These are phyloP conservation scores for Falcunculus frontatus DNA, from an alignment of 2,113 vertebrate genomes.

Conservation along the genomic window DNA sequence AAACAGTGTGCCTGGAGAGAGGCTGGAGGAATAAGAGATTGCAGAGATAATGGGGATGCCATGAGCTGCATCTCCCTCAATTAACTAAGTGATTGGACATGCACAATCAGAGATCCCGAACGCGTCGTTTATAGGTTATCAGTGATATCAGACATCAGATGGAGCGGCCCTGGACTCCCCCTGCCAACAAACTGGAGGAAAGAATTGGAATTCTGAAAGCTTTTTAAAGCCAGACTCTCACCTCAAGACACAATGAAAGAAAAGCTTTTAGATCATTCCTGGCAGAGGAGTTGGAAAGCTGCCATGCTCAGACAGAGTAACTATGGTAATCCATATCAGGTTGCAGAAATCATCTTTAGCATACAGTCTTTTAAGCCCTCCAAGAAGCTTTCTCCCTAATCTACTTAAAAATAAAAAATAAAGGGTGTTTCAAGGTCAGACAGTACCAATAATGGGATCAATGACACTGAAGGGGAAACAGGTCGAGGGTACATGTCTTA, in stretches of 20 bases:
- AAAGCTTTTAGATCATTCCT: slow-evolving; percentile 67
- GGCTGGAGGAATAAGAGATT: background rate
- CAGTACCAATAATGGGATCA: background rate
- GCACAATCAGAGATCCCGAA: slow-evolving; percentile 23
- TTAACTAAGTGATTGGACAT: slow-evolving; percentile 60
- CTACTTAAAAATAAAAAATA: slow-evolving; percentile 41
- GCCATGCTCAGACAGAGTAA: slow-evolving; percentile 19
- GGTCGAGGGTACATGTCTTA: background rate
- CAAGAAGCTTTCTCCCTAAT: slow-evolving; percentile 58
- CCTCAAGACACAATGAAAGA: slow-evolving; percentile 59
- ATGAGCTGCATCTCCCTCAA: slow-evolving; percentile 42
- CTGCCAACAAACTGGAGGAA: slow-evolving; percentile 42
- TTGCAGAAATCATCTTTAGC: slow-evolving; percentile 61
- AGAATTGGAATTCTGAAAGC: slow-evolving; percentile 53
- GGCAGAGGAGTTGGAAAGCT: slow-evolving; percentile 61
- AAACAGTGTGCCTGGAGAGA: background rate
- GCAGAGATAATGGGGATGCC: slow-evolving; percentile 23
- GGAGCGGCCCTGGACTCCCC: background rate
- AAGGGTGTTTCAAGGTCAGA: slow-evolving; percentile 46
- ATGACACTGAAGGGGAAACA: background rate
- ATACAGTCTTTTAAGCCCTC: slow-evolving; percentile 35
- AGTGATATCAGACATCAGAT: slow-evolving; percentile 22
- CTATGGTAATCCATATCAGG: slow-evolving; percentile 55
- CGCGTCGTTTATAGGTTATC: slow-evolving; percentile 47
- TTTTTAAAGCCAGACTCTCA: slow-evolving; percentile 57